phyloP scores from a whole-genome alignment of 2,113 vertebrate species.

The Madoqua kirkii region DNA sequence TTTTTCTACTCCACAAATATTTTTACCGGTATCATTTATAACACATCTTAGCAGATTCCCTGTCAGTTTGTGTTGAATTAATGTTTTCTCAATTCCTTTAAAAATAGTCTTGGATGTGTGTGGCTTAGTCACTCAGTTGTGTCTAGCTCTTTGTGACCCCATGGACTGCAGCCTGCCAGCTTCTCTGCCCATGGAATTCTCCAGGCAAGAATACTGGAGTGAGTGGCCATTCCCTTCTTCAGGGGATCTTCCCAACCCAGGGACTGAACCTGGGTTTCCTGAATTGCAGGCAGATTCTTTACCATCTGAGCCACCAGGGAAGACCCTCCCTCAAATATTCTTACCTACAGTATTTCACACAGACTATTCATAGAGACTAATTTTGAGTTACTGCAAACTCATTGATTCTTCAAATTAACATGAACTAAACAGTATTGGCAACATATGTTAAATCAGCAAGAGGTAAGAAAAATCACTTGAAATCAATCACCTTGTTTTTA shows the following conservation, averaged over 20 bases:
- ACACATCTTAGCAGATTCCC: constrained; percentile 4
- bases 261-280: neutral
- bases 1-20: neutral
- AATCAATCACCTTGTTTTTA: neutral
- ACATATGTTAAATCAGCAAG: neutral
- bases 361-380: neutral
- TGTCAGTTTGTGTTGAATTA: neutral
- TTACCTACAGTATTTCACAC: neutral
- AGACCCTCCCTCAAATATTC: neutral
- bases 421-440: neutral
- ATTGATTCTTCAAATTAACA: neutral
- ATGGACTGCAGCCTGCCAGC: neutral
- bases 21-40: neutral
- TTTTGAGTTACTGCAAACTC: neutral
- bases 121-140: neutral
- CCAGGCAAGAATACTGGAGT: neutral
- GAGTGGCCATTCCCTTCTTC: neutral
- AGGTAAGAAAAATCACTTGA: neutral
- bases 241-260: neutral
- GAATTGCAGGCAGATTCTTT: neutral
- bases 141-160: neutral
- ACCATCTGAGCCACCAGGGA: neutral
- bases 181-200: neutral
- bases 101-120: neutral
- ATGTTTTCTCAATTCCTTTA: neutral